Conservation (phyloP, 2,888 invertebrate genomes). For the Timema podura region DNA sequence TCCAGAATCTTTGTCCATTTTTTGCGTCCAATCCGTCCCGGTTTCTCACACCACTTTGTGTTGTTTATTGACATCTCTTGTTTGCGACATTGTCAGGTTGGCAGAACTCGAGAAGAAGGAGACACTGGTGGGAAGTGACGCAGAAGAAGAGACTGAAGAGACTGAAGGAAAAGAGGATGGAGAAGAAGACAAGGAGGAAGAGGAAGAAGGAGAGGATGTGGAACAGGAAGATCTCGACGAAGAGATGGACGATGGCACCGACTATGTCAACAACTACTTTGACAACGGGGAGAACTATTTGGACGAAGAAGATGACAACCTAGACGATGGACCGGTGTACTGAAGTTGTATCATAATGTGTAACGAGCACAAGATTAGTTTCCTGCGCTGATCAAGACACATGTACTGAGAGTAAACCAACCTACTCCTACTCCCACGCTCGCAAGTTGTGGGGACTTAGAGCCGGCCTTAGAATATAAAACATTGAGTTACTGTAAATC, state of each 20-base stretch:
- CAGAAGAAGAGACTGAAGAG: constrained; percentile 49
- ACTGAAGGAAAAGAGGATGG: constrained; percentile 49
- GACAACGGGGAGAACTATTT: constrained; percentile 78
- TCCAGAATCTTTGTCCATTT: no score
- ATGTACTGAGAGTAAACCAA: no score
- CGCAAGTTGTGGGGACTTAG: no score
- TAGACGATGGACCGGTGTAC: constrained; percentile 80
- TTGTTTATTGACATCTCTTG: background rate
- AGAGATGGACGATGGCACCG: constrained; percentile 85
- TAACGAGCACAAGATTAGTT: no score
- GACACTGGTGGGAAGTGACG: constrained; percentile 41
- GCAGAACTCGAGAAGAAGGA: constrained; percentile 64
- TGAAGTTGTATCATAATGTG: no score
- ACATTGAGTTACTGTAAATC: no score
- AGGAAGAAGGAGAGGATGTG: constrained; percentile 55
- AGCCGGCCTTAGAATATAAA: no score
- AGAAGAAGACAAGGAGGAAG: constrained; percentile 53
- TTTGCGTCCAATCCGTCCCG: no score
- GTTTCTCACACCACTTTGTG: no score
- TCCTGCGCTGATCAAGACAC: no score
- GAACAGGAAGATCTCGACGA: constrained; percentile 58
- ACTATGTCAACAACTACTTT: constrained; percentile 82
- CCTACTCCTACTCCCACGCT: no score
- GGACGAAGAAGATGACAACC: constrained; percentile 81
- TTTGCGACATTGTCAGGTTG: constrained; percentile 42